phyloP scores from a whole-genome alignment of 35 echinoderm and acorn worm species.

The Lytechinus variegatus region DNA sequence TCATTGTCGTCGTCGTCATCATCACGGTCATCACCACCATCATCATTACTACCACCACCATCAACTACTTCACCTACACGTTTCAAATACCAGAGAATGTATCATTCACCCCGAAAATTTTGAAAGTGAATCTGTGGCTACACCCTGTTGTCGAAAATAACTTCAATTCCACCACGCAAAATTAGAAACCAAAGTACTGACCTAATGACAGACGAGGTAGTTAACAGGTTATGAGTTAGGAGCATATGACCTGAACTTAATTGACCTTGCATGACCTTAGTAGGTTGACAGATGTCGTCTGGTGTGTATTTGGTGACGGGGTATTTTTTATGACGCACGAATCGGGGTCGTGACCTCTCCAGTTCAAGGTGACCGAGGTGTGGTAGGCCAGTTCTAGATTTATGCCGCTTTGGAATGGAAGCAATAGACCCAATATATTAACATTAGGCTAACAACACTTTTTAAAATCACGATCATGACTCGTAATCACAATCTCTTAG shows the following conservation, averaged over 20 bases:
- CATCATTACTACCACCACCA: too few species aligned
- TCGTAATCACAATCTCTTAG: too few species aligned
- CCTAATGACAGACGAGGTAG: slow-evolving; percentile 1
- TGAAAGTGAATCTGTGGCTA: too few species aligned
- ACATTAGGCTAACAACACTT: too few species aligned
- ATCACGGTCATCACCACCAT: too few species aligned
- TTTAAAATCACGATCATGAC: too few species aligned
- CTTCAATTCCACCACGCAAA: neutral
- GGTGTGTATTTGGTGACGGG: neutral
- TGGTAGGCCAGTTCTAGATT: neutral
- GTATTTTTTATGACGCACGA: slow-evolving; percentile 18
- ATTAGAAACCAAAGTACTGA: neutral
- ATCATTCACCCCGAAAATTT: too few species aligned
- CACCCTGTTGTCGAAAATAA: too few species aligned
- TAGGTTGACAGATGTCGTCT: neutral
- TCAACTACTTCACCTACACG: too few species aligned
- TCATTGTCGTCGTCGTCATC: too few species aligned
- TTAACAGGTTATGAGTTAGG: neutral
- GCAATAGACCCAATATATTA: neutral
- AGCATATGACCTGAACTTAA: neutral
- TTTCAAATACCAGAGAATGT: too few species aligned
- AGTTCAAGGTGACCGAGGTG: neutral
- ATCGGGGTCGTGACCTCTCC: neutral
- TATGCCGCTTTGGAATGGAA: neutral
- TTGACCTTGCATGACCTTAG: neutral